A percentile compares a stretch with the other conserved stretches of the same genome.
Evolutionary conservation across 2,888 invertebrate genomes (phyloP).

Genomic region (Lobophora halterata): DNA sequence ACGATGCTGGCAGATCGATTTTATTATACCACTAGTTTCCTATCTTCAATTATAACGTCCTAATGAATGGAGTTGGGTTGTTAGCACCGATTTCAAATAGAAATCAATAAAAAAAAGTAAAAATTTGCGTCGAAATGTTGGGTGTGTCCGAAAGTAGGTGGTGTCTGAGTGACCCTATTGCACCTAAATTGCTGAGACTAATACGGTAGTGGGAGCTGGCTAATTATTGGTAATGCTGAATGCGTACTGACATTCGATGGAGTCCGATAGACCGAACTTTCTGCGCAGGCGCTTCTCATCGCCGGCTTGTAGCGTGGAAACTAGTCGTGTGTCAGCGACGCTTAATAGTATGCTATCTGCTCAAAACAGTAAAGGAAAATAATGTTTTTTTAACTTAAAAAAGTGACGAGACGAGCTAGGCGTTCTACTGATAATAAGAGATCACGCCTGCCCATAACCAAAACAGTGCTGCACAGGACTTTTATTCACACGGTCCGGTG

Average conservation of each 20-base stretch:
- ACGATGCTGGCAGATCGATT: slow-evolving; percentile 3
- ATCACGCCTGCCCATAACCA: too few species aligned
- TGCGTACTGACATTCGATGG: background rate
- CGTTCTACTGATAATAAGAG: too few species aligned
- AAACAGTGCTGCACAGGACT: too few species aligned
- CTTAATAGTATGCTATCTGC: too few species aligned
- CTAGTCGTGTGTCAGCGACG: too few species aligned
- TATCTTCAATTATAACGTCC: slow-evolving; percentile 21
- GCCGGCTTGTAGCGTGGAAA: background rate
- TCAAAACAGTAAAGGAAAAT: too few species aligned
- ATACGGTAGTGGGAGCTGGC: background rate
- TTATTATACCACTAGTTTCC: slow-evolving; percentile 15
- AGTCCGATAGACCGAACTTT: background rate
- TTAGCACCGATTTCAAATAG: slow-evolving; percentile 20
- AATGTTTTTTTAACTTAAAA: too few species aligned
- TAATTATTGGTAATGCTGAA: slow-evolving; percentile 1
- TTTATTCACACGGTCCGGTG: too few species aligned
- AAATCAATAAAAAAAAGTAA: slow-evolving; percentile 15
- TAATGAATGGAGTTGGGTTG: slow-evolving; percentile 15
- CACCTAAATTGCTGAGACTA: slow-evolving; percentile 2
- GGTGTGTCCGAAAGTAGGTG: slow-evolving; percentile 10
- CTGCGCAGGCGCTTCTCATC: background rate
- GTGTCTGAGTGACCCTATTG: slow-evolving; percentile 13
- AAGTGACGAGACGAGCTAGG: too few species aligned
- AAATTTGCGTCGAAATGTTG: slow-evolving; percentile 6